A percentile compares a stretch with the other conserved stretches of the same genome.
Conservation (phyloP, 2,797 vertebrate species). For the Darevskia mixta region DNA sequence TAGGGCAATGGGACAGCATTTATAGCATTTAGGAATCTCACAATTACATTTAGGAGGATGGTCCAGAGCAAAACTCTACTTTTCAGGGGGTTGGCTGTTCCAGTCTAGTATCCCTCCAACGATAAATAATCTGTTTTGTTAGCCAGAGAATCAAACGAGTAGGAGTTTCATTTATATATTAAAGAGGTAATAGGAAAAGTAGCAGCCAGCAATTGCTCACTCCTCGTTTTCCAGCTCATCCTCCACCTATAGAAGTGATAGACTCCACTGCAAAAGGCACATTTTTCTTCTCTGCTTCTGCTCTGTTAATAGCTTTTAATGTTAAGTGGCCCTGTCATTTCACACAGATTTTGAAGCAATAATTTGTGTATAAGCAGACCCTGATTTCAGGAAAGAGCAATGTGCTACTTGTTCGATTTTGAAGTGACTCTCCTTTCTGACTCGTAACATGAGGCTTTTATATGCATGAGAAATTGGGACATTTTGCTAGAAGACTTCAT, state of each 20-base stretch:
- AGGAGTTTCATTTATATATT: not conserved
- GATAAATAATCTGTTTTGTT: not conserved
- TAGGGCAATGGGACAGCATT: not conserved
- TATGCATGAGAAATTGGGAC: not conserved
- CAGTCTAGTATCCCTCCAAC: not conserved
- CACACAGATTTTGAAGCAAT: not conserved
- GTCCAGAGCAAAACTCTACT: not conserved
- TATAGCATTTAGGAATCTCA: not conserved
- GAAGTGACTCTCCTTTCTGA: slow-evolving; percentile 14
- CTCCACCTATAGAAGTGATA: not conserved
- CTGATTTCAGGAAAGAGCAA: not conserved
- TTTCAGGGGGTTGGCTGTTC: not conserved
- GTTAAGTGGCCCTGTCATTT: slow-evolving; percentile 24
- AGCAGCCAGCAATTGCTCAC: not conserved
- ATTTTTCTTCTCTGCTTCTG: not conserved
- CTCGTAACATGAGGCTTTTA: not conserved
- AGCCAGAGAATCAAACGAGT: not conserved
- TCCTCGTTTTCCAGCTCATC: not conserved
- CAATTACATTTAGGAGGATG: not conserved
- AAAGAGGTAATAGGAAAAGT: not conserved
- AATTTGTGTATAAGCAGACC: slow-evolving; percentile 13
- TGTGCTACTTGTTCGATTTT: not conserved
- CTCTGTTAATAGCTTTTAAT: slow-evolving; percentile 5
- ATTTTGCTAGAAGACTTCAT: not conserved
- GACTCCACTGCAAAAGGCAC: not conserved